phyloP scores from a whole-genome alignment of 2,113 vertebrate genomes.

The Aldabrachelys gigantea region DNA sequence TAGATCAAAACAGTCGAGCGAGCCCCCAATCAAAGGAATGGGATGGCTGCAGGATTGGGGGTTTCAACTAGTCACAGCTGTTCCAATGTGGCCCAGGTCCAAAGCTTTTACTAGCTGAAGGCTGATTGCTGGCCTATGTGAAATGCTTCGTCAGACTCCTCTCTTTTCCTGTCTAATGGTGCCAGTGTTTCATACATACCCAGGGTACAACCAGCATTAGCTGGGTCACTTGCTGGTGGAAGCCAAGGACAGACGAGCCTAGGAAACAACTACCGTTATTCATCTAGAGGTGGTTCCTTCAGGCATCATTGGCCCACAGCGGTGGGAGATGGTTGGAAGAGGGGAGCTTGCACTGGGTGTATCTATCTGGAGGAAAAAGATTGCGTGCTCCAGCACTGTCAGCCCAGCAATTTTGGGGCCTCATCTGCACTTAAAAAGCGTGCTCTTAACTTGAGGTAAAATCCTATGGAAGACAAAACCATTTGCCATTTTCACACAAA shows the following conservation, averaged over 20 bases:
- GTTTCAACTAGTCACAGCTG: neutral
- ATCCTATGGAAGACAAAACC: neutral
- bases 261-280: neutral
- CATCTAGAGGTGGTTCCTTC: neutral
- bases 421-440: neutral
- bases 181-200: neutral
- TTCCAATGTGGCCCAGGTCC: neutral
- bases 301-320: neutral
- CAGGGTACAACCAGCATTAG: neutral
- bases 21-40: neutral
- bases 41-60: neutral
- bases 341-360: neutral
- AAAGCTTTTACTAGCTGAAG: neutral
- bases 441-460: neutral
- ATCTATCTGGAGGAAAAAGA: neutral
- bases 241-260: neutral
- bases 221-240: neutral
- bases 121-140: neutral
- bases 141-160: neutral
- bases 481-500: neutral
- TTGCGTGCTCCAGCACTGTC: neutral
- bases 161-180: neutral
- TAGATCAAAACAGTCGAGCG: neutral
- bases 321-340: neutral
- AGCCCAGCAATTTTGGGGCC: neutral